Conservation (phyloP, 1,140 invertebrate genomes). For the Drosophila mauritiana region DNA sequence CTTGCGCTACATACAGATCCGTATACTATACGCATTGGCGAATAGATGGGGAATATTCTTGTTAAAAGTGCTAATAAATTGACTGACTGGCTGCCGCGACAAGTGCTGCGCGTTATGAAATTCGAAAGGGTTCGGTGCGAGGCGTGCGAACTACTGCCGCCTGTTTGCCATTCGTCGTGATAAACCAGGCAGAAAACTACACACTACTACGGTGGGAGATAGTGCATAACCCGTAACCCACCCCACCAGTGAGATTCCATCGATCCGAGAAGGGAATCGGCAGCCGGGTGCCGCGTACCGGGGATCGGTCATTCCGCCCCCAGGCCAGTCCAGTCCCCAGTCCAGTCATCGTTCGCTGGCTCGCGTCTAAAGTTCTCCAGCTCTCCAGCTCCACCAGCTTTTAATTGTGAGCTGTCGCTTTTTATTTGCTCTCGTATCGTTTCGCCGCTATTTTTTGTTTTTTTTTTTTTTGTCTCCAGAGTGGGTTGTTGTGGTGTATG, state of each 20-base stretch:
- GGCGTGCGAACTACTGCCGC: constrained; percentile 15
- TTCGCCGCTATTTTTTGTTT: constrained; percentile 18
- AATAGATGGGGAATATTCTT: constrained; percentile 67
- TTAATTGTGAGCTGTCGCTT: constrained; percentile 33
- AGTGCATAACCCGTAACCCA: constrained; percentile 19
- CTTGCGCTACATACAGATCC: constrained; percentile 32
- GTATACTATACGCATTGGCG: constrained; percentile 49
- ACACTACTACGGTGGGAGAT: constrained; percentile 10
- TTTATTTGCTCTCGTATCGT: constrained; percentile 29
- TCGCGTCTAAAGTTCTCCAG: constrained; percentile 46
- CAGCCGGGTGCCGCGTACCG: not conserved
- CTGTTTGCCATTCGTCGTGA: constrained; percentile 37
- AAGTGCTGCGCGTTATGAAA: constrained; percentile 63
- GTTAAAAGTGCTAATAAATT: constrained; percentile 81
- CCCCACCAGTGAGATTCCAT: constrained; percentile 17
- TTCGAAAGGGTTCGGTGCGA: constrained; percentile 34
- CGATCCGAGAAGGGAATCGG: constrained; percentile 9
- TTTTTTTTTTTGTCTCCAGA: constrained; percentile 34
- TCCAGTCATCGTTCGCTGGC: constrained; percentile 46
- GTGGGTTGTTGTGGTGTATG: constrained; percentile 6
- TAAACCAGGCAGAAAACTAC: constrained; percentile 8
- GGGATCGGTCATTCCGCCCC: not conserved
- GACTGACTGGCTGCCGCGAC: constrained; percentile 63
- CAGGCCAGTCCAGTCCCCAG: constrained; percentile 31
- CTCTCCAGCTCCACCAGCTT: constrained; percentile 19